Conservation (phyloP, 2,113 vertebrate genomes). For the Ramphastos sulfuratus region DNA sequence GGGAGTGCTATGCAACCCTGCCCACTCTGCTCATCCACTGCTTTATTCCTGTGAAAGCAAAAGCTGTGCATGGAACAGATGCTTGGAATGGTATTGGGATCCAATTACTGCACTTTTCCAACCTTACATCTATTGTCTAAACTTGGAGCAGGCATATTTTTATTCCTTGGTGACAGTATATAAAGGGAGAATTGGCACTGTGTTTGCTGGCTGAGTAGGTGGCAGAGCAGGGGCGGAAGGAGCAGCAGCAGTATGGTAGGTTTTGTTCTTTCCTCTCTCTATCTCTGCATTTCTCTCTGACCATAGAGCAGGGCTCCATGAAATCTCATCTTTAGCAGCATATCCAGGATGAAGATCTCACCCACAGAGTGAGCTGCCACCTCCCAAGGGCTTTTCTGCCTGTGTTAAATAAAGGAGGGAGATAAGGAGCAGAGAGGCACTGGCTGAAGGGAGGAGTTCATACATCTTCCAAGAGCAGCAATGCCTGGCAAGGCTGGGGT, state of each 20-base stretch:
- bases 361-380: neutral
- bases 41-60: constrained; percentile 64
- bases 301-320: neutral
- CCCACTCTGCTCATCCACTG: constrained; percentile 52
- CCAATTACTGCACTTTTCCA: constrained; percentile 70
- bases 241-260: constrained; percentile 72
- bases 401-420: neutral
- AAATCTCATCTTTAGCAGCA: neutral
- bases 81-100: constrained; percentile 69
- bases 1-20: neutral
- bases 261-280: constrained; percentile 2
- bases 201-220: constrained; percentile 43
- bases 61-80: constrained; percentile 55
- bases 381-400: neutral
- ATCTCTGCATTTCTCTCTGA: neutral
- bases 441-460: neutral
- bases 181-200: constrained; percentile 67
- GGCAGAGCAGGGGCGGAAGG: constrained; percentile 53
- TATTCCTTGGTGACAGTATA: constrained; percentile 66
- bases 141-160: constrained; percentile 75
- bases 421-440: neutral
- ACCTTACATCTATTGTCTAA: constrained; percentile 76
- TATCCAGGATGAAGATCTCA: neutral
- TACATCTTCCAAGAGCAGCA: neutral
- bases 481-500: neutral